Base-by-base conservation (phyloP, 2,113 vertebrate species). In the Montifringilla adamsi region DNA sequence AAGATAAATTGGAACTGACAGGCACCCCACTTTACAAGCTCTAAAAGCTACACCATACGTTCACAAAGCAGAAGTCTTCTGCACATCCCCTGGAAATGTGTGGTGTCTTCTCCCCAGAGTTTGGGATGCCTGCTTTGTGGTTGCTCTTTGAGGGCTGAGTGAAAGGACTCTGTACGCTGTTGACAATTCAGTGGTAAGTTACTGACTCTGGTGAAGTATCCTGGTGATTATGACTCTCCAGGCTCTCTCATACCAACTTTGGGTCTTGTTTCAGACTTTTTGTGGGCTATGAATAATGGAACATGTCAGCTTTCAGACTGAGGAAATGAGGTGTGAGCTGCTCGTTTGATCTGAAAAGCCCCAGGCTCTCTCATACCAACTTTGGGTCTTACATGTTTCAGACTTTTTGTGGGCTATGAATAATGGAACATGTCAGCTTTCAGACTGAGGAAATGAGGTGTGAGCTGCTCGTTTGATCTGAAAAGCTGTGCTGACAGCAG, bases 191-290 rank as follows among this genome's bases (percentile, higher is more conserved):
- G n/a, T 47, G 50, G 16, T 37, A 67, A 67, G 0, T 56, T 56
- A 47, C 50, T 67, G 50, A 67, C 21, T 37, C 52, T 47, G 49
- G 49, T 30, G 28, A 43, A 56, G 55, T 13, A 52, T 6, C 27
- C 18, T 5, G 4, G 43, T 31, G 53, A 58, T 6, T 43, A 37
- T 0, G 0, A 68, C 18, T 50, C 24, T 30, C 43, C 49, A 15
- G 7, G 33, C 13, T 56, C 43, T 68, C 62, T 18, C 17, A 28
- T 13, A 47, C 39, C 50, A 59, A 28, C 47, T 46, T 52, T 4
- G 18, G 39, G 35, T 67, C 43, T 85, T 33, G 14, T 35, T 72
- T 81, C 46, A 81, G 80, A 39, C 18, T 24, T 72, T 35, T 27
- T n/a, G 50, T 30, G 24, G 19, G 15, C 4, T 55, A 13, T 19